These are phyloP conservation scores for Falco rusticolus DNA, from an alignment of 2,797 vertebrate genomes.

Conservation along the genomic window DNA sequence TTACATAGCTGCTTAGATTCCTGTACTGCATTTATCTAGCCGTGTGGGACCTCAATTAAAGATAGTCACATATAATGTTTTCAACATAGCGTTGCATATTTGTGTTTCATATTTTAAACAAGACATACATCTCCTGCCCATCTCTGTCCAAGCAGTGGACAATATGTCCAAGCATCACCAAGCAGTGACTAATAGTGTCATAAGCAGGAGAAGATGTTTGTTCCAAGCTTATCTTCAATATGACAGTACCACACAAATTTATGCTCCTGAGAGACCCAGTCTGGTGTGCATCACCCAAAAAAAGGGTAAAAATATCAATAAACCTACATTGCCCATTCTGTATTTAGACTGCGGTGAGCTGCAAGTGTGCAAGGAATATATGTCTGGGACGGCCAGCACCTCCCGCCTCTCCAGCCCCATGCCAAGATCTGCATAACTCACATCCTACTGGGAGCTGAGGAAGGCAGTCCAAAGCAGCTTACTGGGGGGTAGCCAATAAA, in stretches of 20 bases:
- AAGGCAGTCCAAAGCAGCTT: not conserved
- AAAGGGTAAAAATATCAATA: not conserved
- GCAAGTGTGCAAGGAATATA: not conserved
- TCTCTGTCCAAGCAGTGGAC: not conserved
- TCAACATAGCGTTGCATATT: not conserved
- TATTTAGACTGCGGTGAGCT: not conserved
- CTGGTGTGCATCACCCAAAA: not conserved
- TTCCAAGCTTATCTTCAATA: not conserved
- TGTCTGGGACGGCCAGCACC: not conserved
- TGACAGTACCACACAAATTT: not conserved
- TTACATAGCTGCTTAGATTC: not conserved
- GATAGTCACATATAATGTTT: not conserved
- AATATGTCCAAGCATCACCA: too few relatives aligned
- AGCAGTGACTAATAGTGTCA: not conserved
- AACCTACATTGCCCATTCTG: not conserved
- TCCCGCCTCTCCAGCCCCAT: fast-evolving
- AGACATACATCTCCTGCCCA: not conserved
- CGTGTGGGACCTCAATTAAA: not conserved
- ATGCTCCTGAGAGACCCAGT: not conserved
- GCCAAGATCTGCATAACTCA: not conserved
- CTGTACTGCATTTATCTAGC: not conserved
- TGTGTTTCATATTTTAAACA: not conserved
- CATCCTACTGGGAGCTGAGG: not conserved
- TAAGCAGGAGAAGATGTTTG: not conserved
- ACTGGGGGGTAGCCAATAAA: not conserved